These are phyloP conservation scores for Rhagoletis pomonella DNA, from an alignment of 1,140 invertebrate genomes.

Conservation along the genomic window DNA sequence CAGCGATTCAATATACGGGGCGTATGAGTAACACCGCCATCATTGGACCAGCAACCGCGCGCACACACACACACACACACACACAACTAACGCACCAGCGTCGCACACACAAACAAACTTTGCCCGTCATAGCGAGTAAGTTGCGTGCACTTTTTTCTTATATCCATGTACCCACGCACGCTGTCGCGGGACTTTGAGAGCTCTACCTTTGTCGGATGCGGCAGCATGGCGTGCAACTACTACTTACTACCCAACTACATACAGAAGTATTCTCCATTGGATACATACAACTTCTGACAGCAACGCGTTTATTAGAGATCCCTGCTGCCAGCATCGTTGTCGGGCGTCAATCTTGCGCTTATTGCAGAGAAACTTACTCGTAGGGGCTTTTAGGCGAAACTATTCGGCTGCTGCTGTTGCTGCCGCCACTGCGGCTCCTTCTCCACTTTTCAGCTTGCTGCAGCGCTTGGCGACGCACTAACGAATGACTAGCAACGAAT, in stretches of 20 bases:
- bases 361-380: conserved; percentile 9
- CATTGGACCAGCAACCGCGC: neutral
- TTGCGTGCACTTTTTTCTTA: neutral
- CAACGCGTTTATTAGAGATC: neutral
- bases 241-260: neutral
- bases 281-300: conserved; percentile 13
- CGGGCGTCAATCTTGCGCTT: conserved; percentile 13
- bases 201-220: neutral
- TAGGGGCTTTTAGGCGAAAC: neutral
- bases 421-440: neutral
- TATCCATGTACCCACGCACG: conserved; percentile 13
- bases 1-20: neutral
- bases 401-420: conserved; percentile 1
- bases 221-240: neutral
- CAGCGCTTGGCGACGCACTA: neutral
- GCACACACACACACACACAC: neutral
- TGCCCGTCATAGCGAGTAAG: neutral
- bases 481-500: conserved; percentile 29
- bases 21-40: conserved; percentile 39
- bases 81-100: neutral
- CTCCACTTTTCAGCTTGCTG: neutral
- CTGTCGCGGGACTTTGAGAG: neutral
- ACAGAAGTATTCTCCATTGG: too few relatives aligned
- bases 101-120: neutral
- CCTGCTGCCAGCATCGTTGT: neutral